Base-by-base conservation (phyloP, 2,888 invertebrate genomes). In the Dolomedes plantarius region DNA sequence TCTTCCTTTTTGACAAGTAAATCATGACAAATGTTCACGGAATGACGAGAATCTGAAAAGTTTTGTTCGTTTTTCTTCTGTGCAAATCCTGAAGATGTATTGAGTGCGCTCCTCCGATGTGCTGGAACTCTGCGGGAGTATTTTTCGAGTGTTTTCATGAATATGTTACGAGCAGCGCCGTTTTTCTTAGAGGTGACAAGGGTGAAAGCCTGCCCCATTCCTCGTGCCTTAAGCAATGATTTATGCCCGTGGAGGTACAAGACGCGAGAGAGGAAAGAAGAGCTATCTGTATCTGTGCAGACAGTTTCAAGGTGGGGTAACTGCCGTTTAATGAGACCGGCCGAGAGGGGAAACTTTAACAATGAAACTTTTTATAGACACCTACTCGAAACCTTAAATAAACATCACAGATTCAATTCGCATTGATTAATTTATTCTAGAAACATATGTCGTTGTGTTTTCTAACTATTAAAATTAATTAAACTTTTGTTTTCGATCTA, bases 71-170 rank as follows among this genome's bases (percentile, higher is more conserved):
- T 46, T 46, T 46, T 46, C 16, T 46, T 16, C 46, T 16, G 16
- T 46, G 46, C 46, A 46, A 46, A 46, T 46, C 46, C 46, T 16
- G 46, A 46, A 46, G 46, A 46, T 46, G 46, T 46, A 46, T 46
- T 5, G 46, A 46, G 46, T 16, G 46, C 16, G 46, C 46, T 7
- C 46, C 46, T 46, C 16, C 46, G 46, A 16, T 2, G 6, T 5
- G 6, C 5, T 46, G 9, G 9, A 5, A 46, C 9, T 46, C 9
- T 16, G 46, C 16, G 16, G 9, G 11, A 46, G 46, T 46, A 46
- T 46, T 46, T 46, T 46, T 46, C 46, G 16, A 46, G 46, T 46
- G 46, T 46, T 46, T 46, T 46, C 46, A 46, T 46, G 46, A 46
- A 46, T 46, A 46, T 46, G 46, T 46, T 46, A 46, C 6, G 46